A percentile compares a stretch with the other conserved stretches of the same genome.
Conservation (phyloP, 2,113 vertebrate species). For the Meles meles region DNA sequence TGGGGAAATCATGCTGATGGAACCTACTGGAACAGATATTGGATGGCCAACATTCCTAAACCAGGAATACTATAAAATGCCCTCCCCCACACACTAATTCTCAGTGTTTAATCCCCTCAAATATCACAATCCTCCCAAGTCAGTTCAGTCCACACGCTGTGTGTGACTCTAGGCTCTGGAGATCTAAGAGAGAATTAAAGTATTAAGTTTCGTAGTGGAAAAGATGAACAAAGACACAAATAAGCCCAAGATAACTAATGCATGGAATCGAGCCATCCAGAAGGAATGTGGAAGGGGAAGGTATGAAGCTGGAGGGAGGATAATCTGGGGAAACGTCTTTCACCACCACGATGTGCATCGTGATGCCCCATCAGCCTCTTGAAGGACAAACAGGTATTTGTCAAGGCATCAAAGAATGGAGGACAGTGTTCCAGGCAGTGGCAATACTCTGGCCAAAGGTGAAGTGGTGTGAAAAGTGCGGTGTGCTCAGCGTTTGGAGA, state of each 20-base stretch:
- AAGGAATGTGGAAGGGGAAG: background rate
- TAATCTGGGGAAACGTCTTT: background rate
- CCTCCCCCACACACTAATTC: background rate
- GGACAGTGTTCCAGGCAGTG: background rate
- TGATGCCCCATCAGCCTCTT: background rate
- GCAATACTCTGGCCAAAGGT: background rate
- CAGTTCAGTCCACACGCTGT: background rate
- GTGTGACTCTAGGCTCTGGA: background rate
- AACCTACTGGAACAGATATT: background rate
- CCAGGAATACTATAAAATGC: background rate
- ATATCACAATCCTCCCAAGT: background rate
- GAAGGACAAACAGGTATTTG: background rate
- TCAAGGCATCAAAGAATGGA: background rate
- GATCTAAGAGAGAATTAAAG: background rate
- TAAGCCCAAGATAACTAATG: background rate
- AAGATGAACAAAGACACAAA: background rate
- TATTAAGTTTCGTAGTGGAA: background rate
- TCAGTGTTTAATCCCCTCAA: background rate
- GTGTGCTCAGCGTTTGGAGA: background rate
- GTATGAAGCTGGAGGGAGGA: background rate
- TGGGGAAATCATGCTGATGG: background rate
- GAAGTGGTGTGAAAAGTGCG: background rate
- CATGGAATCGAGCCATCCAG: background rate
- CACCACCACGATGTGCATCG: background rate
- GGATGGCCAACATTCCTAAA: background rate